These are phyloP conservation scores for Drosophila nr. medialis DNA, from an alignment of 2,888 invertebrate genomes.

Conservation along the genomic window DNA sequence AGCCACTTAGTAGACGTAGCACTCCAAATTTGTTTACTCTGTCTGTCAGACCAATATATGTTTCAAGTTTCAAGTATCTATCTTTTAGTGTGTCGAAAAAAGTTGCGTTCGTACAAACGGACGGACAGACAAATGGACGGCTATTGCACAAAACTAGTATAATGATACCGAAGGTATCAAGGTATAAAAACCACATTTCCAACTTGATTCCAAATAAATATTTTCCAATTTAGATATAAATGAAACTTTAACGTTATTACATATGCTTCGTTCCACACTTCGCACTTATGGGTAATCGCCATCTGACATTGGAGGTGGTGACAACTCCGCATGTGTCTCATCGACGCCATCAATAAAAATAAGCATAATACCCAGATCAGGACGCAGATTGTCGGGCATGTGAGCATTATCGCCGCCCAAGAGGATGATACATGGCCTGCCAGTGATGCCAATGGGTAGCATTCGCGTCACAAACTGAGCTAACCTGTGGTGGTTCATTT, in stretches of 20 bases:
- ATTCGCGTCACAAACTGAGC: slow-evolving; percentile 48
- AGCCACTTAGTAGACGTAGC: no score
- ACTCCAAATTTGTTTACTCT: no score
- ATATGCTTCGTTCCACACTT: neutral
- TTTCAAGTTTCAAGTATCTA: no score
- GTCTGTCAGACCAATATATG: no score
- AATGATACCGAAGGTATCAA: neutral
- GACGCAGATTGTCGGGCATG: slow-evolving; percentile 61
- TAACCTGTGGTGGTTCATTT: slow-evolving; percentile 48
- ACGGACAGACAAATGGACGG: no score
- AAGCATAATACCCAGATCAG: slow-evolving; percentile 54
- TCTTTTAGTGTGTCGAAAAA: no score
- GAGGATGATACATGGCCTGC: slow-evolving; percentile 55
- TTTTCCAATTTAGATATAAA: neutral
- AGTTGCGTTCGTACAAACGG: no score
- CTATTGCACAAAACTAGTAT: no score
- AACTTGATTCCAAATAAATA: neutral
- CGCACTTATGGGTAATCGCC: slow-evolving; percentile 37
- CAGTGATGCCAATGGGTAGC: slow-evolving; percentile 32
- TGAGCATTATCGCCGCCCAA: slow-evolving; percentile 56
- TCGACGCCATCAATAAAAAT: slow-evolving; percentile 62
- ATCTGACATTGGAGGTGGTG: slow-evolving; percentile 25
- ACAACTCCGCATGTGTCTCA: slow-evolving; percentile 34
- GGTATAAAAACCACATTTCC: neutral
- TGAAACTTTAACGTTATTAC: neutral